Base-by-base conservation (phyloP, 2,113 vertebrate species). In the Tupaia chinensis region DNA sequence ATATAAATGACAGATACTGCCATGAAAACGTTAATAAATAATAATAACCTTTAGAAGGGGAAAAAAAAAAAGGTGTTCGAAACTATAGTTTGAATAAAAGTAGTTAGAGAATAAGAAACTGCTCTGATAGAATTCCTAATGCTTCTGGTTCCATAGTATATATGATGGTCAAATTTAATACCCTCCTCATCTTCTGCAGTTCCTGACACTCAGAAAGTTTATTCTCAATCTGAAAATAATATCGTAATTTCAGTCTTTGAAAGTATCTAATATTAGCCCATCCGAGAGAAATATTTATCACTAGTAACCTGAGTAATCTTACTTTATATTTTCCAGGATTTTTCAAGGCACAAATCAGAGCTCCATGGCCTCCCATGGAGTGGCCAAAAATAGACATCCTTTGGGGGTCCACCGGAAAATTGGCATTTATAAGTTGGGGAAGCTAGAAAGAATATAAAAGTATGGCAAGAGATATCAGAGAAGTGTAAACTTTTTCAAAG, bases 321-420 rank as follows among this genome's bases (percentile, higher is more conserved):
- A 98, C 97, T 95, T 95, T 98, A 86, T 97, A 97, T 89, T 97
- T 97, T 91, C 96, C 97, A 92, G 95, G 97, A 89, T 97, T 97
- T 98, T 99, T 99, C 97, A 99, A 98, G 96, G 99, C 98, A 97
- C 99, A 99, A 97, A 99, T 99, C 81, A 99, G 99, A 84, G 99
- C 99, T 86, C 99, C 99, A 58, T 99, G 99, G 12, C 99, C 99
- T 32, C 99, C 99, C 99, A 99, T 99, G 58, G 99, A 99, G 98
- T 99, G 99, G 1, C 99, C 99, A 53, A 98, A 99, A 98, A 99
- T 66, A 86, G 99, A 99, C 98, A 99, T 99, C 95, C 98, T 98
- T 93, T 99, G 99, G 7, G 99, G 98, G 91, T 99, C 98, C 74
- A 99, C 98, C 95, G 99, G 98, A 98, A 99, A 99, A 98, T 99